These are phyloP conservation scores for Bos indicus DNA, from an alignment of 2,113 vertebrate species.

Conservation along the genomic window DNA sequence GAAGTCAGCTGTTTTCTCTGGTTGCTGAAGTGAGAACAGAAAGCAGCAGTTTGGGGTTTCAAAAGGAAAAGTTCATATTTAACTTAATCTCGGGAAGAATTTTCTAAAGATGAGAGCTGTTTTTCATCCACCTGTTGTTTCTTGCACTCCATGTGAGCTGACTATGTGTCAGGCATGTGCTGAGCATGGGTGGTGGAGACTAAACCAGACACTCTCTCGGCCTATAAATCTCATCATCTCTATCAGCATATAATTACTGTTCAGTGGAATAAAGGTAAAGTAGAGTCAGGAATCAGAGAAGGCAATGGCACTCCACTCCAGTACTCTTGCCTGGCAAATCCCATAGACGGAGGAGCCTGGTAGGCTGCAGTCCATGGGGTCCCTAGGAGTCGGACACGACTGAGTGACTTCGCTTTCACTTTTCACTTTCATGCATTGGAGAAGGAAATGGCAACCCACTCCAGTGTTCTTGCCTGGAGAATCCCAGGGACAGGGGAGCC, in stretches of 20 bases:
- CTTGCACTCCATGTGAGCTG: neutral
- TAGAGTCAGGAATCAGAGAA: neutral
- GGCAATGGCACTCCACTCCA: too few species aligned
- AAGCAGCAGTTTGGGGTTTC: neutral
- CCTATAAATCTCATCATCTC: neutral
- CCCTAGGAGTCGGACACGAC: too few species aligned
- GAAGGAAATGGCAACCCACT: too few species aligned
- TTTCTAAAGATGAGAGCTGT: neutral
- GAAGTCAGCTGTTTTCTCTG: neutral
- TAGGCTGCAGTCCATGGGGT: too few species aligned
- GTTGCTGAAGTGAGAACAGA: slow-evolving; percentile 8
- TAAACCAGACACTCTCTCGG: neutral
- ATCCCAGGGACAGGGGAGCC: too few species aligned
- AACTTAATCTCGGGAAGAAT: neutral
- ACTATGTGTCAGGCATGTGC: neutral
- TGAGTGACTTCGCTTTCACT: too few species aligned
- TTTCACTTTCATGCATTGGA: too few species aligned
- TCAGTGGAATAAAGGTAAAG: neutral
- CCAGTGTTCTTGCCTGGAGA: too few species aligned
- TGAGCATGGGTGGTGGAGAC: neutral
- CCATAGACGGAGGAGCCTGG: too few species aligned
- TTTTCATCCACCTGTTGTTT: neutral
- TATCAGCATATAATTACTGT: neutral
- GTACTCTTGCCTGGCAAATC: too few species aligned
- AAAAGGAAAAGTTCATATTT: neutral